phyloP scores from a whole-genome alignment of 1,140 invertebrate genomes.

The Halesus radiatus region DNA sequence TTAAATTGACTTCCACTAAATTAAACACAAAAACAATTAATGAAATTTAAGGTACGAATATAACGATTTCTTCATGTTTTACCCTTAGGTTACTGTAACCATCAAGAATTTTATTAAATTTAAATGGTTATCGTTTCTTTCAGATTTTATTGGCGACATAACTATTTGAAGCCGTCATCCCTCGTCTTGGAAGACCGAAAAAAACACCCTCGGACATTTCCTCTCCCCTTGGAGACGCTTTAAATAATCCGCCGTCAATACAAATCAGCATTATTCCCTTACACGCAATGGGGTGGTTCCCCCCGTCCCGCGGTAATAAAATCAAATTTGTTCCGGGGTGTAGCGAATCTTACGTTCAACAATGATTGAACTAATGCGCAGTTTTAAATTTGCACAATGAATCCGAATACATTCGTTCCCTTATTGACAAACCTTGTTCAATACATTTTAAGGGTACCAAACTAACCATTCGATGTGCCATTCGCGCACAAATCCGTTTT shows the following conservation, averaged over 20 bases:
- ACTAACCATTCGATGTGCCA: no score
- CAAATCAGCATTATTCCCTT: constrained; percentile 57
- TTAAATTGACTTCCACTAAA: no score
- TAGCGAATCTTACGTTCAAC: constrained; percentile 31
- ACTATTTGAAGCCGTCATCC: constrained; percentile 5
- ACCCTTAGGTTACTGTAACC: no score
- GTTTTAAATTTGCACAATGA: constrained; percentile 15
- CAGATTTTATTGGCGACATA: constrained; percentile 44
- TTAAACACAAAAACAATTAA: no score
- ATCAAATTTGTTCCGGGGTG: constrained; percentile 54
- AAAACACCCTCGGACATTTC: constrained; percentile 14
- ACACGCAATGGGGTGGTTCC: constrained; percentile 50
- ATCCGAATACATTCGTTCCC: not conserved
- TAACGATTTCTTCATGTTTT: no score
- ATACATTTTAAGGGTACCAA: not conserved
- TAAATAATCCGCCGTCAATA: constrained; percentile 57
- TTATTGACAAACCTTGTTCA: not conserved
- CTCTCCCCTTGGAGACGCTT: constrained; percentile 36
- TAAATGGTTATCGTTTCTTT: not conserved
- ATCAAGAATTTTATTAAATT: no score
- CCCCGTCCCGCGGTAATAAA: constrained; percentile 49
- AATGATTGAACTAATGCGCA: constrained; percentile 28
- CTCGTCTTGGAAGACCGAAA: not conserved
- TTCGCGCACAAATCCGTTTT: no score
- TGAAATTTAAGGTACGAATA: no score